Base-by-base conservation (phyloP, 2,113 vertebrate species). In the Petroica traversi region DNA sequence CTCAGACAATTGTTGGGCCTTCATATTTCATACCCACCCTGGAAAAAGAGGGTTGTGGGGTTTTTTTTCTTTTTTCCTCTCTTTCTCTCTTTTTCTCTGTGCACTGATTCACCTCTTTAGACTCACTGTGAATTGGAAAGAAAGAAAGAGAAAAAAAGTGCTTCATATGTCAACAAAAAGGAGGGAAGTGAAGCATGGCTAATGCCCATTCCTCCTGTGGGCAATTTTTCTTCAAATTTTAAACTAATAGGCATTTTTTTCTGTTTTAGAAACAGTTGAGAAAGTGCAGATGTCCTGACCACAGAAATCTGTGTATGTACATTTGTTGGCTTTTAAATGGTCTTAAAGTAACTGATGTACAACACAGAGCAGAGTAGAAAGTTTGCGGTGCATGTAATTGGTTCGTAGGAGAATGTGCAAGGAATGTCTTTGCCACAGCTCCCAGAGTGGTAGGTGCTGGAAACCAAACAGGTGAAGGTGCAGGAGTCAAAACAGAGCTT, bases 11-110 rank as follows among this genome's bases (percentile, higher is more conserved):
- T 97, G 98, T 95, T 95, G 92, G 96, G 97, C 98, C 97, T 98
- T 97, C 98, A 98, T 98, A 98, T 98, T 99, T 99, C 98, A 99
- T 99, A 99, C 98, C 98, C 98, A 95, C 97, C 94, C 97, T 97
- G 96, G 95, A 98, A 98, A 98, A 97, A 96, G 97, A 97, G 95
- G 97, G 95, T 97, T 97, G 96, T 64, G 92, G 40, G 85, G 0
- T 83, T 96, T 95, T 94, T 57, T 85, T 67, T 33, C 8, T 80
- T 67, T 92, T 94, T 82, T 12, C 20, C 62, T 77, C 67, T 89
- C 94, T 95, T 93, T 93, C 83, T 95, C 83, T 85, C 91, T 96
- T 92, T 97, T 98, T 98, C 97, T 98, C 98, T 99, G 97, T 91
- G 98, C 98, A 96, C 97, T 97, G 96, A 97, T 98, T 98, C 98